Base-by-base conservation (phyloP, 2,888 invertebrate species). In the Hyppa rectilinea region DNA sequence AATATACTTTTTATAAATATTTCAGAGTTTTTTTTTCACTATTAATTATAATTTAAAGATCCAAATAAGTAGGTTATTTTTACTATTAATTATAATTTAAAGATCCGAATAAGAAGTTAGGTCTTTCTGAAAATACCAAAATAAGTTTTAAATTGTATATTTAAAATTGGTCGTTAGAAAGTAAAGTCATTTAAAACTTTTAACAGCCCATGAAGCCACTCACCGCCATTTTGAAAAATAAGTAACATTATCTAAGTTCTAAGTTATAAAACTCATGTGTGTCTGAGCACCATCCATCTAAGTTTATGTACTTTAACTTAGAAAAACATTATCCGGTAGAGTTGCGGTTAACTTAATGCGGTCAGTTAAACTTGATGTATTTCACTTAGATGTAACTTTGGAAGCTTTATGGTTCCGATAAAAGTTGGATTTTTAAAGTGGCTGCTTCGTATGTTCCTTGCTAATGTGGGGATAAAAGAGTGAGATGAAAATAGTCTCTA, bases 1-100 rank as follows among this genome's bases (percentile, higher is more conserved):
- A 93, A 93, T 93, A 93, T 93, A 94, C 90, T 91, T 93, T 92
- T 90, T 91, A 90, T 90, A 89, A 91, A 91, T 87, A 84, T 65
- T 23, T n/a, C 2, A 45, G 60, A 12, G 49, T 70, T 82, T 84
- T 23, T 56, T 49, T 73, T 74, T 4, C n/a, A 31, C 14, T 29
- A 20, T 0, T 5, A 17, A 14, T 5, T 3, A 59, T n/a, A 29
- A 26, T 12, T 31, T n/a, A 2, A 6, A n/a, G 12, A 26, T n/a
- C n/a, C n/a, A n/a, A n/a, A n/a, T n/a, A n/a, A n/a, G n/a, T n/a
- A n/a, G n/a, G n/a, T n/a, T 81, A 23, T 52, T 75, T 75, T 7
- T 4, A 34, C 12, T 23, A 17, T 0, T 4, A 12, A 7, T 12
- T 1, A 38, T 12, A 38, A 36, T n/a, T 31, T 31, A 0, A 3